Percentiles rank a stretch among this genome's conserved stretches.
Evolutionary conservation across 2,797 vertebrate genomes (phyloP).

Genomic region (Scyliorhinus canicula): DNA sequence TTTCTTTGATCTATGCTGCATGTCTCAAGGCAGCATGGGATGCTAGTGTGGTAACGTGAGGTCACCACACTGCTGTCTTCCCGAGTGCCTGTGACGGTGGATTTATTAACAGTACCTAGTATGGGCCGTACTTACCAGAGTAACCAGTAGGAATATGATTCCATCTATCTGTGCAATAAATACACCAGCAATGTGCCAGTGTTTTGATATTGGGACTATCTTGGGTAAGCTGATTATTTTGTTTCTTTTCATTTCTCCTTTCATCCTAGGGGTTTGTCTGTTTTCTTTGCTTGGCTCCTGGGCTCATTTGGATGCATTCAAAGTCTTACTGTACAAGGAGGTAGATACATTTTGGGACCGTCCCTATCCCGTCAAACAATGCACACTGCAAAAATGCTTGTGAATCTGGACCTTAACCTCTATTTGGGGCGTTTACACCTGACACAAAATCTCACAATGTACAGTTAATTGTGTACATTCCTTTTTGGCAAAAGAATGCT

Average conservation of each 20-base stretch:
- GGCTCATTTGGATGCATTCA: background rate
- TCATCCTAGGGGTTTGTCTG: background rate
- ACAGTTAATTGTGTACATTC: background rate
- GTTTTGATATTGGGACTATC: background rate
- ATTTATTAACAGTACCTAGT: background rate
- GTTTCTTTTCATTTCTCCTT: background rate
- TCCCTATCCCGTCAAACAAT: background rate
- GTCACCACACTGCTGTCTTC: slow-evolving; percentile 20
- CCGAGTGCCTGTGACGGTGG: background rate
- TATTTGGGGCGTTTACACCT: slow-evolving; percentile 32
- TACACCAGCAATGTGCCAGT: background rate
- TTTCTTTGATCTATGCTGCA: slow-evolving; percentile 29
- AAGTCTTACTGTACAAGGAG: background rate
- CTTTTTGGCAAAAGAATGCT: background rate
- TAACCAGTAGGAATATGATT: background rate
- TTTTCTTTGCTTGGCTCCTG: background rate
- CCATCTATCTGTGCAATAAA: slow-evolving; percentile 10
- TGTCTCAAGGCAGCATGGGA: slow-evolving; percentile 33
- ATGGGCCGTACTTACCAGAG: background rate
- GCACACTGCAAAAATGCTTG: background rate
- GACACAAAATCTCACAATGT: background rate
- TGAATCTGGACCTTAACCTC: slow-evolving; percentile 13
- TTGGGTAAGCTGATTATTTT: background rate
- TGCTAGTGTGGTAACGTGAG: slow-evolving; percentile 26
- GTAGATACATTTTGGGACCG: background rate